Base-by-base conservation (phyloP, 1,140 invertebrate species). In the Pogonognathellus flavescens region DNA sequence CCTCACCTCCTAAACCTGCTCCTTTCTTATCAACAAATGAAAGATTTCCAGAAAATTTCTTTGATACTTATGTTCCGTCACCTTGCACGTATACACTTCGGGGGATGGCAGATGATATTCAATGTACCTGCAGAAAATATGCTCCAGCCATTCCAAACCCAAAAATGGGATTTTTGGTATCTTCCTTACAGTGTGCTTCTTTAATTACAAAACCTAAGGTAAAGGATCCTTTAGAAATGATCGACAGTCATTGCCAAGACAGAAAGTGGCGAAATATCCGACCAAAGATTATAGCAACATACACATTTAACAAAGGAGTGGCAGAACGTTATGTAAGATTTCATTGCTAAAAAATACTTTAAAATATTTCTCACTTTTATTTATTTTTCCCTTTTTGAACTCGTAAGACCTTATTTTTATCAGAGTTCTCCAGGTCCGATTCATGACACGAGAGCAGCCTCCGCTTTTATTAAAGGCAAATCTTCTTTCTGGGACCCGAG, bases 111-210 rank as follows among this genome's bases (percentile, higher is more conserved):
- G 88, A 88, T 20, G 50, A 80, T 14, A 52, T 87, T 52, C 5
- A 57, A 14, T 62, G 80, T 50, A 16, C 52, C 18, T 53, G 86
- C 18, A 53, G 52, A n/a, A 83, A 60, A 72, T 66, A 87, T 52
- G 7, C 11, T 13, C 70, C 88, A 5, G 86, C 86, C 1, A 31
- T 86, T 53, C 14, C n/a, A 31, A 88, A 88, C 80, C 88, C 85
- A 6, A 87, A 87, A 76, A 22, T 87, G 20, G 88, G 88, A 18
- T 88, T 88, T 62, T 80, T 88, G 6, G 82, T 84, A 4, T 86
- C 86, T 9, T 72, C 88, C 11, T n/a, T 25, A 13, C 66, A 81
- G 31, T 59, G 83, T 22, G 70, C 55, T 22, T 8, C 16, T 9
- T 20, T 52, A 14, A 14, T 20, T 22, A 25, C 13, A 50, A 59